These are phyloP conservation scores for Tetraneura akinire DNA, from an alignment of 1,140 invertebrate species.

Conservation along the genomic window DNA sequence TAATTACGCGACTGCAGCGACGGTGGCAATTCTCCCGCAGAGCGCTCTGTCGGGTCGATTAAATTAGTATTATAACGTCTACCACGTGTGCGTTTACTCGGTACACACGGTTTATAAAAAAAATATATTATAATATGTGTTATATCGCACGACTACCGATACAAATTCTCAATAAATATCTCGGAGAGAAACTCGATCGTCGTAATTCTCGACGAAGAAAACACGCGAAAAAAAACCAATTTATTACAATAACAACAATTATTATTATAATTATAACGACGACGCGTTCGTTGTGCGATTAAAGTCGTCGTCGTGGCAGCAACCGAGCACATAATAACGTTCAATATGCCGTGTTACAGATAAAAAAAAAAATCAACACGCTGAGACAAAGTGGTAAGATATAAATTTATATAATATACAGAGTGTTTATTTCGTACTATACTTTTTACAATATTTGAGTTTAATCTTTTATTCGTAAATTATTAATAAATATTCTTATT, in stretches of 20 bases:
- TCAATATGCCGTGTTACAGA: too few species aligned
- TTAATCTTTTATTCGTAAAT: too few species aligned
- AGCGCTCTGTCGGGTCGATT: background rate
- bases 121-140: too few species aligned
- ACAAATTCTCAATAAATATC: background rate
- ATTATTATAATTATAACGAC: background rate
- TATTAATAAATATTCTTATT: too few species aligned
- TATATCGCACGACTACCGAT: too few species aligned
- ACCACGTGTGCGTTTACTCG: background rate
- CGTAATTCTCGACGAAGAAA: too few species aligned
- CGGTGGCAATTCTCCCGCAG: background rate
- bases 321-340: background rate
- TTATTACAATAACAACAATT: too few species aligned
- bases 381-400: background rate
- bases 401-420: too few species aligned
- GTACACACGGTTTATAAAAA: background rate
- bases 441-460: too few species aligned
- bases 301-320: background rate
- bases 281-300: background rate
- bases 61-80: background rate
- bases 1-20: background rate
- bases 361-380: background rate
- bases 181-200: too few species aligned
- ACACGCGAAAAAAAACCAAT: background rate
- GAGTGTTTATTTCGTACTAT: too few species aligned